phyloP scores from a whole-genome alignment of 2,113 vertebrate genomes.

The Vulpes ferrilata region DNA sequence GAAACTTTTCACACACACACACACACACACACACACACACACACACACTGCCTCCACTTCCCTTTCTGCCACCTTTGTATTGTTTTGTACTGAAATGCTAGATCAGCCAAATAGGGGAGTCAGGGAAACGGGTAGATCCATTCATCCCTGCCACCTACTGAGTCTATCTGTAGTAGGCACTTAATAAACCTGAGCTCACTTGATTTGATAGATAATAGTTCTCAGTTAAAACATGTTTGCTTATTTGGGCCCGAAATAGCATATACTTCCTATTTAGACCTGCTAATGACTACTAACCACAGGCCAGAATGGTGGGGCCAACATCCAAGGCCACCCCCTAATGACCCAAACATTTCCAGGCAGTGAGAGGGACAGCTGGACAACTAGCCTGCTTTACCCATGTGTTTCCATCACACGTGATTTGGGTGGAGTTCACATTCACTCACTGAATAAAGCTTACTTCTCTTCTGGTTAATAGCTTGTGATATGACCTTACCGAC shows the following conservation, averaged over 20 bases:
- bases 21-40: background rate
- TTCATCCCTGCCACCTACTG: background rate
- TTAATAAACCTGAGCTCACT: background rate
- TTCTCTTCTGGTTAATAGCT: background rate
- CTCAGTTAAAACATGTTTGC: background rate
- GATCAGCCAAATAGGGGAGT: background rate
- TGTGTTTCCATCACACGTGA: background rate
- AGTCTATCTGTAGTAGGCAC: background rate
- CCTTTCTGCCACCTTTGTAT: background rate
- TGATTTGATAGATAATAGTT: background rate
- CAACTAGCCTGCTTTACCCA: background rate
- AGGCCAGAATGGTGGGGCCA: background rate
- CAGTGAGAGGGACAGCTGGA: background rate
- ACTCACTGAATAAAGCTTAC: background rate
- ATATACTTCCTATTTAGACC: background rate
- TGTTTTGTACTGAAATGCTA: slow-evolving; percentile 4
- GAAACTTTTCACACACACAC: background rate
- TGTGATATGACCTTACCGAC: background rate
- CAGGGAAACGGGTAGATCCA: background rate
- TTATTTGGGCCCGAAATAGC: background rate
- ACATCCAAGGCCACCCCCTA: background rate
- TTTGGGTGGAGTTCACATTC: background rate
- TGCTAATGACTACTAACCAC: background rate
- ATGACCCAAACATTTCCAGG: slow-evolving; percentile 1
- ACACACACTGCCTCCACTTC: background rate